Evolutionary conservation across 2,113 vertebrate genomes (phyloP).

Genomic region (Chaetodon trifascialis): DNA sequence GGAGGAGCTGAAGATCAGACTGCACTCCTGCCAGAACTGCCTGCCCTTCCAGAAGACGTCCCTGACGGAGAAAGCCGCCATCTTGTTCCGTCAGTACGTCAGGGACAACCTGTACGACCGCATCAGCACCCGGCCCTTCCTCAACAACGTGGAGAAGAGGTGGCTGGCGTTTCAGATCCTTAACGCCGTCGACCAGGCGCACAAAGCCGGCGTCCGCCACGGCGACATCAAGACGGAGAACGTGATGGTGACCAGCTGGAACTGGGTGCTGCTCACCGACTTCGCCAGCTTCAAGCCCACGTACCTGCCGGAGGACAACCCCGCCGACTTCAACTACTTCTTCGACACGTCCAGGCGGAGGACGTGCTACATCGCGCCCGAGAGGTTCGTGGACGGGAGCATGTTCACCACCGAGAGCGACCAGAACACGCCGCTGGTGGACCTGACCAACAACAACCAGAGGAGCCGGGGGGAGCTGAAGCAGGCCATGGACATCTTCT

Average conservation of each 20-base stretch:
- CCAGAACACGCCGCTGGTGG: slow-evolving; percentile 95
- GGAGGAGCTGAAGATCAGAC: slow-evolving; percentile 95
- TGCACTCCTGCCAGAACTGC: slow-evolving; percentile 95
- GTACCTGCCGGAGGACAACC: slow-evolving; percentile 97
- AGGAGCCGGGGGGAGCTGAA: slow-evolving; percentile 93
- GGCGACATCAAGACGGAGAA: slow-evolving; percentile 99
- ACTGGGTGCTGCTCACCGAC: slow-evolving; percentile 97
- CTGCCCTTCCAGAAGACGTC: slow-evolving; percentile 95
- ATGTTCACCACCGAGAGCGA: slow-evolving; percentile 94
- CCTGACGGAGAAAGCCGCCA: slow-evolving; percentile 93
- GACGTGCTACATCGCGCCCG: slow-evolving; percentile 96
- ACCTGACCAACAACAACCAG: slow-evolving; percentile 94
- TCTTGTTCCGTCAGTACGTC: slow-evolving; percentile 95
- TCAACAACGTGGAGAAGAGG: slow-evolving; percentile 96
- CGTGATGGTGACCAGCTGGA: slow-evolving; percentile 99
- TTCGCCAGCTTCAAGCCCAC: slow-evolving; percentile 99
- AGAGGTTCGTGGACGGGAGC: slow-evolving; percentile 96
- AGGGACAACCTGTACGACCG: slow-evolving; percentile 98
- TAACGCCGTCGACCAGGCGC: slow-evolving; percentile 94
- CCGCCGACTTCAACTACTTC: slow-evolving; percentile 99
- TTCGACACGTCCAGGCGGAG: slow-evolving; percentile 95
- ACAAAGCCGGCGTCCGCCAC: slow-evolving; percentile 94
- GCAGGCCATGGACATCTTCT: slow-evolving; percentile 98
- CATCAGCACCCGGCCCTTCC: slow-evolving; percentile 95
- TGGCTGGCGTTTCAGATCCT: slow-evolving; percentile 99